These are phyloP conservation scores for Ageneiosus marmoratus DNA, from an alignment of 2,113 vertebrate species.

Conservation along the genomic window DNA sequence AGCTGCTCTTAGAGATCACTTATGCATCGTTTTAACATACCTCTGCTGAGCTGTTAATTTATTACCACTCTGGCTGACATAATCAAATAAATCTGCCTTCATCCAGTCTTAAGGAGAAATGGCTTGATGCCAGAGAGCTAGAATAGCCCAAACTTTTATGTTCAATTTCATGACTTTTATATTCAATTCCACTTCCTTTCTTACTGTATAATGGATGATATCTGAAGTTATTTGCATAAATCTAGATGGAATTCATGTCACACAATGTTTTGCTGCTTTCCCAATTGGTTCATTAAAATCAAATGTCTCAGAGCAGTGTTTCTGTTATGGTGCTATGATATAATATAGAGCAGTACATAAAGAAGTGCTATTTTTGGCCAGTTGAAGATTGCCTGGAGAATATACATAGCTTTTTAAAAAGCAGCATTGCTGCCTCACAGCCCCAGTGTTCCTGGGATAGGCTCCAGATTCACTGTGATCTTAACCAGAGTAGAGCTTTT, in stretches of 20 bases:
- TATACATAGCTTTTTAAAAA: not conserved
- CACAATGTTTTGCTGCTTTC: not conserved
- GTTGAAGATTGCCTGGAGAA: not conserved
- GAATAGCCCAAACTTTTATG: not conserved
- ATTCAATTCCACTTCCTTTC: not conserved
- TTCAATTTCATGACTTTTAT: constrained; percentile 9
- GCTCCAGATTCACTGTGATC: not conserved
- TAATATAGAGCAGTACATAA: not conserved
- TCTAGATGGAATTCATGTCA: not conserved
- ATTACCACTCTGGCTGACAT: not conserved
- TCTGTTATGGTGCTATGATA: not conserved
- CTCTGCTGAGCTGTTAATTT: constrained; percentile 37
- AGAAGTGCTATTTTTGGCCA: not conserved
- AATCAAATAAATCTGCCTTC: constrained; percentile 34
- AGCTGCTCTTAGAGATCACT: constrained; percentile 19
- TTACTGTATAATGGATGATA: constrained; percentile 11
- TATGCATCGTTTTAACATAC: constrained; percentile 16
- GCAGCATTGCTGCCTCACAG: not conserved
- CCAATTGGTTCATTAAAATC: constrained; percentile 15
- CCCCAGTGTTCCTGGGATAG: not conserved
- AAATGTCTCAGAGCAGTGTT: not conserved
- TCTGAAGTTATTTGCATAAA: not conserved
- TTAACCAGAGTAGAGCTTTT: not conserved
- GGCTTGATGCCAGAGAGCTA: constrained; percentile 18
- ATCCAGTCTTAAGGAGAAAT: constrained; percentile 27